Evolutionary conservation across 2,888 invertebrate species (phyloP).

Genomic region (Lissonota sp.): DNA sequence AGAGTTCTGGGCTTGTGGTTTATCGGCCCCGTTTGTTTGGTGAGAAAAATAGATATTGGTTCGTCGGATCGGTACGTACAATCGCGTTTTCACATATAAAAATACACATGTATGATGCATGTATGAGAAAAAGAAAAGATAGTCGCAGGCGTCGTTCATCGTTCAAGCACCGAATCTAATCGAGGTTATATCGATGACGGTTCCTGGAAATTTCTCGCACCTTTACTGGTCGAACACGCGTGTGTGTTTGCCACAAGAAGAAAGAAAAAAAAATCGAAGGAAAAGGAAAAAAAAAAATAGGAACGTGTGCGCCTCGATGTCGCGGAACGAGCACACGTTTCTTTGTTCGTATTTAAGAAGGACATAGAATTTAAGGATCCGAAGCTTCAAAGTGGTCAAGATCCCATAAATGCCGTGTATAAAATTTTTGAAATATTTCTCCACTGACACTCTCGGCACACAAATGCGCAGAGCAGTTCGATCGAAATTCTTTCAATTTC

Average conservation of each 20-base stretch:
- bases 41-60: not conserved
- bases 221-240: conserved; percentile 49
- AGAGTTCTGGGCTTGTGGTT: conserved; percentile 50
- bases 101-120: too few species aligned
- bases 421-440: conserved; percentile 26
- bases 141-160: conserved; percentile 41
- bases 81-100: too few species aligned
- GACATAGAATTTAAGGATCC: conserved; percentile 50
- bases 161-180: conserved; percentile 63
- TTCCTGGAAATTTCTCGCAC: conserved; percentile 58
- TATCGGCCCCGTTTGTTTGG: conserved; percentile 53
- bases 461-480: conserved; percentile 11
- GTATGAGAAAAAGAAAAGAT: conserved; percentile 50
- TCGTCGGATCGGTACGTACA: too few species aligned
- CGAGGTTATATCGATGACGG: conserved; percentile 60
- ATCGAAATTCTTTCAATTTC: conserved; percentile 40
- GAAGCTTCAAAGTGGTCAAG: conserved; percentile 21
- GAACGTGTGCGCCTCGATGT: conserved; percentile 3
- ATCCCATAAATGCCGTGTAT: conserved; percentile 7
- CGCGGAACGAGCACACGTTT: conserved; percentile 19
- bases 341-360: conserved; percentile 54
- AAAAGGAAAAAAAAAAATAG: not conserved
- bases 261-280: conserved; percentile 1
- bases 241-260: conserved; percentile 57
- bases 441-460: not conserved